A percentile compares a stretch with the other conserved stretches of the same genome.
phyloP scores from a whole-genome alignment of 2,113 vertebrate species.

The Tinamus guttatus region DNA sequence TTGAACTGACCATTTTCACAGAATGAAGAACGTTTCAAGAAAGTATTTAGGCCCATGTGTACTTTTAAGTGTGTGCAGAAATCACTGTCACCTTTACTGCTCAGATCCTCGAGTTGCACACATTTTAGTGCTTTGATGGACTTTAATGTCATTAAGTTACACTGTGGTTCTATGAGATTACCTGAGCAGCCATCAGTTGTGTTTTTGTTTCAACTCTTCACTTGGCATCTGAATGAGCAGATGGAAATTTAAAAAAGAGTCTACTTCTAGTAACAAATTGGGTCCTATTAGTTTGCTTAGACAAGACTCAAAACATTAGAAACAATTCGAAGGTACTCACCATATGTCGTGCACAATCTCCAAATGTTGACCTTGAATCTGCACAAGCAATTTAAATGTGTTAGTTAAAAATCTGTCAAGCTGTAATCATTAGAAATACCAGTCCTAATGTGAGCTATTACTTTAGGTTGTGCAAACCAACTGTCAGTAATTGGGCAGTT shows the following conservation, averaged over 20 bases:
- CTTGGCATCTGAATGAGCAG: neutral
- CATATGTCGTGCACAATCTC: neutral
- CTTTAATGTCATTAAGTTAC: neutral
- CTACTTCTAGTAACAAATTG: neutral
- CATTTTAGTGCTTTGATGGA: neutral
- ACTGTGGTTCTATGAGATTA: neutral
- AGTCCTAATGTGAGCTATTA: neutral
- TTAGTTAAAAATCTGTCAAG: neutral
- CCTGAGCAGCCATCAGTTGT: neutral
- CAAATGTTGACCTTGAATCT: neutral
- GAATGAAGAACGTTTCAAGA: neutral
- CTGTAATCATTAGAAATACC: neutral
- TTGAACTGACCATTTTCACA: neutral
- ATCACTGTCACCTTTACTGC: neutral
- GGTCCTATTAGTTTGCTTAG: neutral
- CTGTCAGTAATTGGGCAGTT: neutral
- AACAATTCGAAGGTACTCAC: neutral
- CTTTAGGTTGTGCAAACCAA: neutral
- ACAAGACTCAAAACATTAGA: neutral
- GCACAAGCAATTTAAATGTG: neutral
- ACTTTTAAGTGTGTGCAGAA: neutral
- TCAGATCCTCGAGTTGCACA: neutral
- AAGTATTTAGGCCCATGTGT: neutral
- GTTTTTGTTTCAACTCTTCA: neutral
- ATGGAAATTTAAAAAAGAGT: neutral